Evolutionary conservation across 2,113 vertebrate species (phyloP), one percentile per base, ranked within the genome.

Genomic region (Chamaea fasciata): DNA sequence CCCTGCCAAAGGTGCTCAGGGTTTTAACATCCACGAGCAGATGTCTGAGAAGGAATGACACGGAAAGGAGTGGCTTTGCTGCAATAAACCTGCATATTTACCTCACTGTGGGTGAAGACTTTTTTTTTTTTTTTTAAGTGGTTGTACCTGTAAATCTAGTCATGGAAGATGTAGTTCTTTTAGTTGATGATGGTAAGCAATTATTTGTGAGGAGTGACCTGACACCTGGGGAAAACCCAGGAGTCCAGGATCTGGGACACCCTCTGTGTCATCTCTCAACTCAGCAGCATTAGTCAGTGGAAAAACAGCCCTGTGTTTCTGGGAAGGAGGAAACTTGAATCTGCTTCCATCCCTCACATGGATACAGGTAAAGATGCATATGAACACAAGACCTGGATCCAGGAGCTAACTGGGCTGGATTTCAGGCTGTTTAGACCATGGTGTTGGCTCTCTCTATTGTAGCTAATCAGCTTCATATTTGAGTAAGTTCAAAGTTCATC

Each of bases 51-150:
- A 94, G 88, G 92, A 96, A 94, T 91, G 94, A 92, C 71, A 59
- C 1, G 6, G 77, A 90, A 93, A 96, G 97, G 97, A 92, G 97
- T 94, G 97, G 96, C 94, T 94, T 97, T 94, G 93, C 95, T 90
- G 94, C 93, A 96, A 95, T 95, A 97, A 95, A 96, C 87, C 95
- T 0, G 15, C 82, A 47, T 94, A 94, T 94, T 93, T 89, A 95
- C 96, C 93, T 87, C 80, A 9, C 92, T 68, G 26, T 53, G 67
- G 50, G 60, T 82, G 90, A 91, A 93, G 52, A 75, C 68, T 53
- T 44, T 41, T 80, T 70, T 73, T 75, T 83, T 83, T 89, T 87
- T 92, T 75, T 86, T 69, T 20, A 94, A 95, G 95, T 80, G 88
- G 95, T 87, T 96, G 90, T 94, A 91, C 96, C 95, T 96, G 97